Evolutionary conservation across 2,113 vertebrate species (phyloP), one percentile per base, ranked within the genome.

Genomic region (Calidris pygmaea): DNA sequence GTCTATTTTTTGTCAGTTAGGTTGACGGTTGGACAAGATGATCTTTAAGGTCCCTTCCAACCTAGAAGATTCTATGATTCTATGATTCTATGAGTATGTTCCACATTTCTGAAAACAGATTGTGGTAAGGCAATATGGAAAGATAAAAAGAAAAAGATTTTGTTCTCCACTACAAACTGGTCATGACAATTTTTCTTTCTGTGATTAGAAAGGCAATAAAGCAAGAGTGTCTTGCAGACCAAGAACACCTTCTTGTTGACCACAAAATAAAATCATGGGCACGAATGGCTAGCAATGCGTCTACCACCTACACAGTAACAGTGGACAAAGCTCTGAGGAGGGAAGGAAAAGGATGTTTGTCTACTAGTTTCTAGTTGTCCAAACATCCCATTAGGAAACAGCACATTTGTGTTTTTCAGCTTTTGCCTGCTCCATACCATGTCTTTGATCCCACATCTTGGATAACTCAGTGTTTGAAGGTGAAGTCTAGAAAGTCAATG

Each of bases 381-480:
- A 85, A 89, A 85, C 32, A 47, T 43, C 35, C 86, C 70, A 62
- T 68, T 89, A 85, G 48, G 71, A 94, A 93, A 55, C 29, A 75
- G 29, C 39, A 70, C 16, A 47, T 78, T 80, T 73, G 23, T 73
- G 13, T 1, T 85, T 93, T 83, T 88, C 73, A 85, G 60, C 32
- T 76, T 96, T 86, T 93, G 56, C 52, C 27, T 89, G n/a, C 26
- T 92, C 78, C 62, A 58, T 12, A 81, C 32, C 39, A 24, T 30
- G 30, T 52, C 88, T 93, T 89, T 96, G 66, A 94, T 95, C 59
- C 26, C n/a, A 81, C 58, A 34, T 73, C 45, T 90, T 87, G 84
- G 90, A 48, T 52, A 92, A 85, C 41, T 78, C 62, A 10, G 45
- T 89, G 45, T 89, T 92, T 91, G 73, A 93, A 89, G 73, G 53